These are phyloP conservation scores for Melanotaenia boesemani DNA, from an alignment of 2,797 vertebrate genomes.

Conservation along the genomic window DNA sequence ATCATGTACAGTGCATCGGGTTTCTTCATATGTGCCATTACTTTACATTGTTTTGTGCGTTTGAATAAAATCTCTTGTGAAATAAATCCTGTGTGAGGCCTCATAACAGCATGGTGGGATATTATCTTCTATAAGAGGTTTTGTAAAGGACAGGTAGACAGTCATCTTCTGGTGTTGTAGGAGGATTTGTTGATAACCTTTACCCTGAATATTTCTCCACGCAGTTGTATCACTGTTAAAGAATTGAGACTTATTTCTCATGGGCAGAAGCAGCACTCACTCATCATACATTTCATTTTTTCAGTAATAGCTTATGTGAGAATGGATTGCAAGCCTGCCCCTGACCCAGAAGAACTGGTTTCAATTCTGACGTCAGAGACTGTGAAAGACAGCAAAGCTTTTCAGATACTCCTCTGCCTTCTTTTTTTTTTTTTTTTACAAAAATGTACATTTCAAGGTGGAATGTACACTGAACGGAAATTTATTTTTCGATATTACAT, in stretches of 20 bases:
- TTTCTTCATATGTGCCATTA: not conserved
- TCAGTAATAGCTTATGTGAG: constrained; percentile 43
- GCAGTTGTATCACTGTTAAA: constrained; percentile 33
- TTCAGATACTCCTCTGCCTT: constrained; percentile 18
- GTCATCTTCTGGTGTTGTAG: constrained; percentile 32
- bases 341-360: constrained; percentile 45
- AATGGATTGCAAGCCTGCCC: constrained; percentile 55
- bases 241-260: constrained; percentile 49
- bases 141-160: constrained; percentile 53
- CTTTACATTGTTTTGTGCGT: not conserved
- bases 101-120: constrained; percentile 21
- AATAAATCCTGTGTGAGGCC: constrained; percentile 1
- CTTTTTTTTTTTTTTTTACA: not conserved
- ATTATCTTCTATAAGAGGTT: constrained; percentile 48
- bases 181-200: constrained; percentile 68
- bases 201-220: constrained; percentile 51
- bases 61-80: not conserved
- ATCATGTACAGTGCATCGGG: too few species aligned
- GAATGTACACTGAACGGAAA: not conserved
- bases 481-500: not conserved
- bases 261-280: constrained; percentile 19
- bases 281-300: constrained; percentile 45
- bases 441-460: too few species aligned
- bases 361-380: constrained; percentile 41
- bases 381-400: constrained; percentile 9